A percentile compares a stretch with the other conserved stretches of the same genome.
Evolutionary conservation across 2,113 vertebrate genomes (phyloP).

Genomic region (Rhizomys pruinosus): DNA sequence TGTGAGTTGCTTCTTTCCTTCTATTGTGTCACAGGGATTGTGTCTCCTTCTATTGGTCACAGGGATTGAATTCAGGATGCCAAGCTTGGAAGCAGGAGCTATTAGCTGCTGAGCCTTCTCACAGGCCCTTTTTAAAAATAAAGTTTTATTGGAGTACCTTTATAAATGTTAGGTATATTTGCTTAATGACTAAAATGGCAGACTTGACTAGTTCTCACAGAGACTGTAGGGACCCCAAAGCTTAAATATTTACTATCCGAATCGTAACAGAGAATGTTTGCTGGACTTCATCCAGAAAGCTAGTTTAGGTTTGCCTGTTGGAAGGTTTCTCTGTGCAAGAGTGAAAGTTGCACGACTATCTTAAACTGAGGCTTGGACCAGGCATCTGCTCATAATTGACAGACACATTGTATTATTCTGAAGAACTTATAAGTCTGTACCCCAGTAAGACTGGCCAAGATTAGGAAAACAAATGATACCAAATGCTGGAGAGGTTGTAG

Average conservation of each 20-base stretch:
- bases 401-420: neutral
- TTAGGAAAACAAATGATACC: too few relatives aligned
- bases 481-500: too few relatives aligned
- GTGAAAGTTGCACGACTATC: neutral
- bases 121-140: neutral
- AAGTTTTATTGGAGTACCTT: neutral
- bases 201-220: neutral
- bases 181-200: neutral
- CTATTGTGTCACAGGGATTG: neutral
- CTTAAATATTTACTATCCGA: neutral
- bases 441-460: too few relatives aligned
- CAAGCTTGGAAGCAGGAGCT: neutral
- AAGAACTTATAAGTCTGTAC: neutral
- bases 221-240: neutral
- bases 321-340: neutral
- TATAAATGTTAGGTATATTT: neutral
- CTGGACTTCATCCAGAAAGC: neutral
- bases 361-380: neutral
- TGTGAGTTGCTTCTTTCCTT: neutral
- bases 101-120: neutral
- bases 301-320: neutral
- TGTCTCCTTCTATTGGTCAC: too few relatives aligned
- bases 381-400: neutral
- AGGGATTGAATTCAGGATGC: neutral
- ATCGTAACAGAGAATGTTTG: neutral